Base-by-base conservation (phyloP, 1,140 invertebrate genomes). In the Danaus melanippus region DNA sequence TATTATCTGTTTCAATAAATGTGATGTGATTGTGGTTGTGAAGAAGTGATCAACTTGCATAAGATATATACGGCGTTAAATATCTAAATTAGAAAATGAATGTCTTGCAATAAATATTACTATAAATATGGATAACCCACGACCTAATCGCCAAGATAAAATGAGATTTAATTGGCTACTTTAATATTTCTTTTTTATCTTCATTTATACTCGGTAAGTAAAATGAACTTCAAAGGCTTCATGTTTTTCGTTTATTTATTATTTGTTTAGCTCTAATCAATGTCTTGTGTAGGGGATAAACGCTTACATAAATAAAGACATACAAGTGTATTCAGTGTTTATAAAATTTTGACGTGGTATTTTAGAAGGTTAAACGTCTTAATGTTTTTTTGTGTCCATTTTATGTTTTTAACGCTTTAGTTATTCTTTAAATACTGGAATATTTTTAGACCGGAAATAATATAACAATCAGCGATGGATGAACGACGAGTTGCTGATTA, bases 401-500 rank as follows among this genome's bases (percentile, higher is more conserved):
- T 32, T 32, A 32, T 32, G 21, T 32, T 32, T 2, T 32, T 32
- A 32, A 32, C 6, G 21, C 21, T 32, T 3, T 32, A 1, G 21
- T 5, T 32, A 8, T 32, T 32, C 21, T 32, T 32, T 32, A 32
- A 32, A 32, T 5, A 5, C 21, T 32, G 6, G 21, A 32, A 32
- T 32, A 32, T 32, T 32, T 32, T 32, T 32, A 32, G 21, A 32
- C 21, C 21, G 21, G 21, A 32, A 7, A 32, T 32, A 32, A 32
- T 32, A 32, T 32, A 32, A 32, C 21, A 32, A 32, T 32, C 21
- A 60, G 54, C 59, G 62, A 95, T 95, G 94, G 94, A 95, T 73
- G 94, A 95, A 69, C 88, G 93, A 72, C 89, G 93, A 80, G 92
- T 96, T 49, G 94, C 93, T 12, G 94, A 99, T 88, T 99, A 99